Evolutionary conservation across 2,113 vertebrate genomes (phyloP), one percentile per base, ranked within the genome.

Genomic region (Lanius ludovicianus): DNA sequence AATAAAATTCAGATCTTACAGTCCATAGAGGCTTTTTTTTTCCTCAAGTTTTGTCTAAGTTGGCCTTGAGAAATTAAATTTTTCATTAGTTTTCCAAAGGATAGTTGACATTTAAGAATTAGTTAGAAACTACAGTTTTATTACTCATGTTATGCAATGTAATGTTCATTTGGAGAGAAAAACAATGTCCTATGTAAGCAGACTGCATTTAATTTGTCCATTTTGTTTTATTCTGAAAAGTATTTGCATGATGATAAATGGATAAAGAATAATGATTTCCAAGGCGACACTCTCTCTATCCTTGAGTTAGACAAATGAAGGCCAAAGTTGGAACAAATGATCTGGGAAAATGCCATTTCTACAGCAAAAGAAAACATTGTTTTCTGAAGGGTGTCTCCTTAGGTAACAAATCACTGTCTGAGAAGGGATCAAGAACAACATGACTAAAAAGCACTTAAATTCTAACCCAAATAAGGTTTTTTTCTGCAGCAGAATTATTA

Each of bases 151-250:
- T 95, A 91, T 60, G 49, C 22, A 74, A 78, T 60, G 42, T 83
- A 94, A 81, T 76, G 19, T 78, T 96, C 55, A 76, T 96, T 96
- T 95, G 47, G 60, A 96, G 41, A 94, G 68, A 89, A 93, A 65
- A 50, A 90, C 47, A 85, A 62, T 73, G 60, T 80, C 55, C 59
- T 82, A 2, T 77, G 93, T 87, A 96, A 91, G 53, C 39, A 93
- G 64, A 53, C 49, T 75, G 33, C 50, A 96, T 96, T 97, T 89
- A 93, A 95, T 91, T 90, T n/a, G 89, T 89, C 65, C 55, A 52
- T 78, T 95, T 83, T 83, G 52, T 57, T 95, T 95, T 95, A 87
- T 87, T 89, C 42, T 89, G 59, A 69, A 63, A 94, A 75, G 11
- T 50, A 92, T 95, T 96, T 92, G 39, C 44, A 75, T 75, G 19